A percentile compares a stretch with the other conserved stretches of the same genome.
Evolutionary conservation across 2,888 invertebrate species (phyloP).

Genomic region (Drosophila fungiperda): DNA sequence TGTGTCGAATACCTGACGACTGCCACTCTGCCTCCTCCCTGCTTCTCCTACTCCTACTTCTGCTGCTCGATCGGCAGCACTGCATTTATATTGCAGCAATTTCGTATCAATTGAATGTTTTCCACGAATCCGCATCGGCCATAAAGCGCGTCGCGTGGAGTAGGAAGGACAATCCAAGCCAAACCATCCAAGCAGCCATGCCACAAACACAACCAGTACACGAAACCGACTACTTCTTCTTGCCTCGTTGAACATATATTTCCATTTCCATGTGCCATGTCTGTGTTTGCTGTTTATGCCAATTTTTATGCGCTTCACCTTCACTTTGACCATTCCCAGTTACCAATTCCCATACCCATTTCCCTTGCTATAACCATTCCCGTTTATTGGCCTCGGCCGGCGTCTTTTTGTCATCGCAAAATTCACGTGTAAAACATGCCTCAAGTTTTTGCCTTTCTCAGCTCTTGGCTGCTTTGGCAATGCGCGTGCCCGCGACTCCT

Average conservation of each 20-base stretch:
- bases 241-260: constrained; percentile 15
- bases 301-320: constrained; percentile 75
- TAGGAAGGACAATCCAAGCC: constrained; percentile 41
- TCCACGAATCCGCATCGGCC: constrained; percentile 70
- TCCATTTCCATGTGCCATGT: constrained; percentile 19
- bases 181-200: background rate
- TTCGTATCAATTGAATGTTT: constrained; percentile 77
- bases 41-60: background rate
- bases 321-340: constrained; percentile 54
- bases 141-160: constrained; percentile 78
- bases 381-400: constrained; percentile 67
- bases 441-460: constrained; percentile 34
- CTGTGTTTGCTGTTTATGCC: constrained; percentile 59
- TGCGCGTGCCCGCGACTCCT: constrained; percentile 52
- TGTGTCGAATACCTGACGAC: constrained; percentile 51
- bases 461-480: background rate
- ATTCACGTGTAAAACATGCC: constrained; percentile 75
- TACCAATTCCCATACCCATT: constrained; percentile 22
- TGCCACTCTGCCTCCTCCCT: constrained; percentile 1
- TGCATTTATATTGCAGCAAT: constrained; percentile 81
- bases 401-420: constrained; percentile 72
- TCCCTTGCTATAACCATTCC: constrained; percentile 32
- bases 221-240: constrained; percentile 47
- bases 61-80: constrained; percentile 72
- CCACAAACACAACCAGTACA: constrained; percentile 21